These are phyloP conservation scores for Drosophila navojoa DNA, from an alignment of 1,140 invertebrate species.

Conservation along the genomic window DNA sequence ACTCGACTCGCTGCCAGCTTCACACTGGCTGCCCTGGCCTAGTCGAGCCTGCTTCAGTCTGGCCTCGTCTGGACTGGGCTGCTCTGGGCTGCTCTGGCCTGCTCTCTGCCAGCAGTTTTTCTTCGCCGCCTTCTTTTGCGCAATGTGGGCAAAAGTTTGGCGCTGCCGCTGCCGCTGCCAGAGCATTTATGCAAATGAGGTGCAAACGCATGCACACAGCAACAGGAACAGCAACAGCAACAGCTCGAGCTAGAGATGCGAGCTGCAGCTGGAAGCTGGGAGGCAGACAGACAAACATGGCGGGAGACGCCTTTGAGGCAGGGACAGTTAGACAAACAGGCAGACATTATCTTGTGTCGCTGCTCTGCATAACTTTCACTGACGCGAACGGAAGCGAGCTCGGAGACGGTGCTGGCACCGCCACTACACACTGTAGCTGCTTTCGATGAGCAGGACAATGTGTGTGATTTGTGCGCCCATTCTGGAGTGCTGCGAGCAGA, in stretches of 20 bases:
- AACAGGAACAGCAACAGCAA: conserved; percentile 22
- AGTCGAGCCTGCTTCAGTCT: neutral
- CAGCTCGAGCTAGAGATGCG: neutral
- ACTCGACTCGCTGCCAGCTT: conserved; percentile 62
- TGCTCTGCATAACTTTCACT: conserved; percentile 70
- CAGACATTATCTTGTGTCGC: conserved; percentile 72
- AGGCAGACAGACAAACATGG: conserved; percentile 46
- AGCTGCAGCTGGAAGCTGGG: neutral
- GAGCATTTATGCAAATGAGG: conserved; percentile 80
- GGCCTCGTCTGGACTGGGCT: neutral
- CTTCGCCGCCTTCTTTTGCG: conserved; percentile 60
- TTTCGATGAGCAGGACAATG: conserved; percentile 27
- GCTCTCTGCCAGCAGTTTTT: conserved; percentile 43
- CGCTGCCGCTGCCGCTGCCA: conserved; percentile 53
- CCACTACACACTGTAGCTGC: conserved; percentile 36
- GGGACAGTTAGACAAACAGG: conserved; percentile 59
- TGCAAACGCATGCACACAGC: conserved; percentile 74
- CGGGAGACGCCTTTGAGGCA: conserved; percentile 44
- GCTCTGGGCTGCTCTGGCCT: neutral
- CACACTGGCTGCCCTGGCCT: conserved; percentile 7
- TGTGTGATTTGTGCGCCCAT: conserved; percentile 60
- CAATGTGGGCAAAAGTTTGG: conserved; percentile 79
- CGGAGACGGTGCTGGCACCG: conserved; percentile 5
- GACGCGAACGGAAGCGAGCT: conserved; percentile 20
- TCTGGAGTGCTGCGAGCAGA: conserved; percentile 18